Conservation (phyloP, 2,113 vertebrate genomes). For the Phyllostomus discolor region DNA sequence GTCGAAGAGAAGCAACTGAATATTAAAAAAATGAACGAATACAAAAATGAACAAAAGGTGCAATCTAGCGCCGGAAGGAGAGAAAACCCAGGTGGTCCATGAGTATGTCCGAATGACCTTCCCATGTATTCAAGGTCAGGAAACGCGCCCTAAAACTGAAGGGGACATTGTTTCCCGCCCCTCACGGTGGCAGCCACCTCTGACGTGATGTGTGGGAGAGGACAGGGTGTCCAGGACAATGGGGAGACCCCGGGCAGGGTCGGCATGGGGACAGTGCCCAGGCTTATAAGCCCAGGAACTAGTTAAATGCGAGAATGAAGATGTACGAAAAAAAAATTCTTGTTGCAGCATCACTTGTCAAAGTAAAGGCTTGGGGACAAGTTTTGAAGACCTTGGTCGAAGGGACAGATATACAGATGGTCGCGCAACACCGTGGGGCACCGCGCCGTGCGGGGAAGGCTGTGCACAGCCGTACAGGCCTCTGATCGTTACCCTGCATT, state of each 20-base stretch:
- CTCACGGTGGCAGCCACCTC: neutral
- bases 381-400: neutral
- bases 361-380: neutral
- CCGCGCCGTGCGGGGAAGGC: rapidly evolving
- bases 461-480: rapidly evolving
- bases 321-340: too few relatives aligned
- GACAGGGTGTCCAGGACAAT: too few relatives aligned
- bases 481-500: neutral
- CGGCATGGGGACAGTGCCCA: rapidly evolving
- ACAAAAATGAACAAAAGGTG: neutral
- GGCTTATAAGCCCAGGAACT: neutral
- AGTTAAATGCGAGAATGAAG: rapidly evolving
- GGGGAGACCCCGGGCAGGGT: neutral
- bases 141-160: neutral
- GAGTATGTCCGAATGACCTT: neutral
- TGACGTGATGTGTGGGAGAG: rapidly evolving
- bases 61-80: neutral
- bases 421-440: rapidly evolving
- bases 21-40: neutral
- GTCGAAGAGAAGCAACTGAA: neutral
- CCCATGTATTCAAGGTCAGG: neutral
- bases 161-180: neutral
- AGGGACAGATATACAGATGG: rapidly evolving
- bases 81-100: neutral
- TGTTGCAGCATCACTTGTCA: neutral